Base-by-base conservation (phyloP, 1,140 invertebrate genomes). In the Tribolium castaneum region DNA sequence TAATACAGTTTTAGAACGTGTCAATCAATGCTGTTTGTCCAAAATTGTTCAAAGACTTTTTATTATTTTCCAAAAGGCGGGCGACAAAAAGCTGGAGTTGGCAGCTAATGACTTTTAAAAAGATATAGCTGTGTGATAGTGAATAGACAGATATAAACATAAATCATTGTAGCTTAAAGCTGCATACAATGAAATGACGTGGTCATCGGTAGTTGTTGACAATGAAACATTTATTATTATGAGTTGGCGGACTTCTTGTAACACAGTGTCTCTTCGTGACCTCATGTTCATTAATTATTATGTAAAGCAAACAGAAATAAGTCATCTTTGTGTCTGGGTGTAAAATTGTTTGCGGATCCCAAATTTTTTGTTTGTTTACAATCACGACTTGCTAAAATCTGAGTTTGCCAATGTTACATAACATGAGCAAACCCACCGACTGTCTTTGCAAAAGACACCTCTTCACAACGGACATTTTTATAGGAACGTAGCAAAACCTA, bases 211-310 rank as follows among this genome's bases (percentile, higher is more conserved):
- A 52, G 71, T 73, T 73, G 71, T 56, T 73, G 71, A 73, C 71
- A 73, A 73, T 73, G 71, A 54, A 56, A 52, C 71, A 56, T 73
- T 73, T 51, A 52, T 72, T 72, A 72, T 66, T 66, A 66, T 14
- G 56, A 62, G 19, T 30, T 62, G 56, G 22, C 22, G 56, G 22
- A 62, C 22, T 62, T 62, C 30, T 62, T 62, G 56, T 30, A 25
- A 62, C 7, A 62, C 30, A 9, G 7, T 59, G 54, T 62, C 56
- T 25, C 30, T 62, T 62, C 19, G 9, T 62, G 56, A 30, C 56
- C 56, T 62, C 22, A 62, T n/a, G 30, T 62, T 25, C 30, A 66
- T 66, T 12, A 66, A 66, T 66, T 59, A 66, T 66, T 66, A 22
- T 59, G 54, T 35, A 66, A 66, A 66, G 14, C 59, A 66, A 66